Conservation (phyloP, 2,797 vertebrate species). For the Mastacembelus armatus region DNA sequence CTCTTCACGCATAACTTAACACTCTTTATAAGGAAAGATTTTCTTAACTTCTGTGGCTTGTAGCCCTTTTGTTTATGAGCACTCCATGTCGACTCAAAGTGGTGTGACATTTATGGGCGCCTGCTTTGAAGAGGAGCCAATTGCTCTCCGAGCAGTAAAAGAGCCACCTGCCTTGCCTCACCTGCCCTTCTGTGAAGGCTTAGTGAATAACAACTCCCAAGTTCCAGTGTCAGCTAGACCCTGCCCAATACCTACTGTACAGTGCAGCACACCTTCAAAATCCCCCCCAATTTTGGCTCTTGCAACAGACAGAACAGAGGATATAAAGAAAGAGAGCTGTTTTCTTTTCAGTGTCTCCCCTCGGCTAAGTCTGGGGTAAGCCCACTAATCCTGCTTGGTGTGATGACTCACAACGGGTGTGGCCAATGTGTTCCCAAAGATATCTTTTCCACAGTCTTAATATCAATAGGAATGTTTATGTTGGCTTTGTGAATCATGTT, state of each 20-base stretch:
- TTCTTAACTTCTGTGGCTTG: slow-evolving; percentile 42
- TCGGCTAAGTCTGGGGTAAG: slow-evolving; percentile 79
- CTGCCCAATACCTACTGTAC: slow-evolving; percentile 69
- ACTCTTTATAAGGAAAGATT: slow-evolving; percentile 43
- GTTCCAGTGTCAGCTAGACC: slow-evolving; percentile 54
- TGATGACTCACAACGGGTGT: slow-evolving; percentile 82
- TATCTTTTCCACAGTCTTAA: slow-evolving; percentile 76
- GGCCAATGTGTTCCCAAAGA: slow-evolving; percentile 82
- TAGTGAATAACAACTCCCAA: slow-evolving; percentile 68
- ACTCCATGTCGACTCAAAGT: slow-evolving; percentile 61
- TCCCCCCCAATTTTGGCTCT: slow-evolving; percentile 68
- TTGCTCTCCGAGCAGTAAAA: slow-evolving; percentile 74
- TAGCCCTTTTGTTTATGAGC: slow-evolving; percentile 68
- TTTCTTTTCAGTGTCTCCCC: slow-evolving; percentile 81
- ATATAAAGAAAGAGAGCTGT: slow-evolving; percentile 75
- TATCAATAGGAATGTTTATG: slow-evolving; percentile 78
- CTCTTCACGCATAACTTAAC: slow-evolving; percentile 15
- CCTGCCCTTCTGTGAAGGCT: slow-evolving; percentile 77
- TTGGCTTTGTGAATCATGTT: slow-evolving; percentile 67
- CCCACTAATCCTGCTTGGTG: slow-evolving; percentile 76
- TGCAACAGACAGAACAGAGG: slow-evolving; percentile 76
- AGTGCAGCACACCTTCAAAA: slow-evolving; percentile 65
- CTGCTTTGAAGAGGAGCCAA: slow-evolving; percentile 81
- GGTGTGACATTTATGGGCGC: slow-evolving; percentile 71
- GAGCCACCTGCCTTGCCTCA: slow-evolving; percentile 81